Percentiles rank a stretch among this genome's conserved stretches.
These are phyloP conservation scores for Venustaconcha ellipsiformis DNA, from an alignment of 1,140 invertebrate species.

Conservation along the genomic window DNA sequence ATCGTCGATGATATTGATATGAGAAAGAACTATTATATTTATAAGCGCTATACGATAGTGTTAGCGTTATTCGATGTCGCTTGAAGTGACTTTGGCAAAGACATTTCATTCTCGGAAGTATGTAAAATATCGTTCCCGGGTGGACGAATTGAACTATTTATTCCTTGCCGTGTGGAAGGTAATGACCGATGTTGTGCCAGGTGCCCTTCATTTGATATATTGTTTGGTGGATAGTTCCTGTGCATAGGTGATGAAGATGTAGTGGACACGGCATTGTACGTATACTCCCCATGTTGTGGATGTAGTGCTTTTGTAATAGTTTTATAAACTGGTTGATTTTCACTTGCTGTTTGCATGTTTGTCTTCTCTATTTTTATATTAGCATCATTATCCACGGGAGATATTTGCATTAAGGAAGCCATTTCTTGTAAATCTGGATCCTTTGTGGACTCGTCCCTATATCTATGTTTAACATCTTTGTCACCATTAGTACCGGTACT, in stretches of 20 bases:
- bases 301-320: conserved; percentile 17
- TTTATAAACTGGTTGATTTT: conserved; percentile 14
- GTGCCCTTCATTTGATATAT: conserved; percentile 9
- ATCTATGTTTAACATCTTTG: conserved; percentile 1
- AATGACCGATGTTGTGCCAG: background rate
- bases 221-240: conserved; percentile 14
- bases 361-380: conserved; percentile 7
- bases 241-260: conserved; percentile 33
- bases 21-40: too few relatives aligned
- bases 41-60: conserved; percentile 24
- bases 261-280: conserved; percentile 31
- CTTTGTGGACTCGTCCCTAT: too few relatives aligned
- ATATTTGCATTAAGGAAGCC: conserved; percentile 3
- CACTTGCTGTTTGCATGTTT: conserved; percentile 1
- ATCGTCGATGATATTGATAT: too few relatives aligned
- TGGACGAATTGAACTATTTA: conserved; percentile 1
- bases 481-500: background rate
- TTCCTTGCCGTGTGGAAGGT: background rate
- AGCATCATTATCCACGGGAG: background rate
- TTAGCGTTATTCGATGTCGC: conserved; percentile 30
- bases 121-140: background rate
- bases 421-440: conserved; percentile 1
- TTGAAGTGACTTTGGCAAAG: background rate
- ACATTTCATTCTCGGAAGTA: background rate
- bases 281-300: conserved; percentile 19